phyloP scores from a whole-genome alignment of 1,140 invertebrate genomes.

The Riptortus pedestris region DNA sequence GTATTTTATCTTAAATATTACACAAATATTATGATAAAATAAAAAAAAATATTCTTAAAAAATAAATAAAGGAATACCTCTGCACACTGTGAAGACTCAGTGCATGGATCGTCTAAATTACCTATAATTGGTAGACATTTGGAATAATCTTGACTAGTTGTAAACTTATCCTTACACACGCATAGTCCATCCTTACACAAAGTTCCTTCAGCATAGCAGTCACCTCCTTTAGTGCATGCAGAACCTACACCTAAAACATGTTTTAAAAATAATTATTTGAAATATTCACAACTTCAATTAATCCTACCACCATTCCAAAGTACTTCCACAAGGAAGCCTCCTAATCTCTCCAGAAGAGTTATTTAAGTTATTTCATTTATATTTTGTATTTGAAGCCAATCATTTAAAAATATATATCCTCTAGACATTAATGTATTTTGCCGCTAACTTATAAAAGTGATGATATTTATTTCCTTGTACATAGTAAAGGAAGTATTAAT shows the following conservation, averaged over 20 bases:
- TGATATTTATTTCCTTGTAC: no score
- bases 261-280: background rate
- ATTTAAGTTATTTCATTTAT: no score
- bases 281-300: background rate
- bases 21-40: no score
- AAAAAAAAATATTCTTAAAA: no score
- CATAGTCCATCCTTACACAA: constrained; percentile 7
- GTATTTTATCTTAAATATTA: no score
- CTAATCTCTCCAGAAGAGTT: no score
- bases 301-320: background rate
- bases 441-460: no score
- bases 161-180: background rate
- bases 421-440: no score
- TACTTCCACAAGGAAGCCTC: background rate
- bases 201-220: constrained; percentile 6
- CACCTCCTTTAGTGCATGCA: background rate
- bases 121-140: constrained; percentile 1
- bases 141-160: background rate
- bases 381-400: no score
- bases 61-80: constrained; percentile 10
- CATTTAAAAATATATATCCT: no score
- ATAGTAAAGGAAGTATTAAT: no score
- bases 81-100: constrained; percentile 17
- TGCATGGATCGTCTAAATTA: background rate
- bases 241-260: constrained; percentile 21